A percentile compares a stretch with the other conserved stretches of the same genome.
These are phyloP conservation scores for Littorina saxatilis DNA, from an alignment of 1,140 invertebrate species.

Conservation along the genomic window DNA sequence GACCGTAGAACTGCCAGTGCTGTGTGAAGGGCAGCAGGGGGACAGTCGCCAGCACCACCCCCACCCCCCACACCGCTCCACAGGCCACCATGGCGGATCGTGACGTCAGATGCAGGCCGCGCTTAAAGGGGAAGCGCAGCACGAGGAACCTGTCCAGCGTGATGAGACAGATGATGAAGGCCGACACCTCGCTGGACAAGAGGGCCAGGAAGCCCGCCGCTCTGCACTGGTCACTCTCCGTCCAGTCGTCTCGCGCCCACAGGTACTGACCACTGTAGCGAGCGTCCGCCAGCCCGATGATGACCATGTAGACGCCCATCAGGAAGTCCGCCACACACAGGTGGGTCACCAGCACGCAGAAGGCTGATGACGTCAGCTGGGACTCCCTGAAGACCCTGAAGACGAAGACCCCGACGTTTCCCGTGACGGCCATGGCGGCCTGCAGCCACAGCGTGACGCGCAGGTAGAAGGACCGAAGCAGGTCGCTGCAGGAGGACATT, in stretches of 20 bases:
- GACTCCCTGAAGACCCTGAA: not conserved
- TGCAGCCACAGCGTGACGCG: slow-evolving; percentile 1
- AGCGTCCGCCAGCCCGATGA: not conserved
- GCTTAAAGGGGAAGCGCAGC: not conserved
- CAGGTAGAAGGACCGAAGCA: not conserved
- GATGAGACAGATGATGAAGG: too few species aligned
- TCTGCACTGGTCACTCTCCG: not conserved
- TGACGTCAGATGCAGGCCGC: not conserved
- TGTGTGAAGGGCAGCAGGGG: slow-evolving; percentile 35
- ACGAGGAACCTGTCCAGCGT: too few species aligned
- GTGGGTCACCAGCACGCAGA: not conserved
- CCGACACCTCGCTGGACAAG: slow-evolving; percentile 1
- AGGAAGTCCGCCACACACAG: slow-evolving; percentile 13
- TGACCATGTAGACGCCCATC: slow-evolving; percentile 4
- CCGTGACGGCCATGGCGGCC: not conserved
- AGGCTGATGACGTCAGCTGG: not conserved
- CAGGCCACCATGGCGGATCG: slow-evolving; percentile 18
- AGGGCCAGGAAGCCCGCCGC: not conserved
- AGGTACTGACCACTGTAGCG: not conserved
- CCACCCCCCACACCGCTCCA: slow-evolving; percentile 39
- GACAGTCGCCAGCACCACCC: not conserved
- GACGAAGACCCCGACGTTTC: not conserved
- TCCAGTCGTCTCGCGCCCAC: not conserved
- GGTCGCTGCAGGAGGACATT: slow-evolving; percentile 44
- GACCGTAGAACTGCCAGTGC: slow-evolving; percentile 40